These are phyloP conservation scores for Pseudochaenichthys georgianus DNA, from an alignment of 2,797 vertebrate genomes.

Conservation along the genomic window DNA sequence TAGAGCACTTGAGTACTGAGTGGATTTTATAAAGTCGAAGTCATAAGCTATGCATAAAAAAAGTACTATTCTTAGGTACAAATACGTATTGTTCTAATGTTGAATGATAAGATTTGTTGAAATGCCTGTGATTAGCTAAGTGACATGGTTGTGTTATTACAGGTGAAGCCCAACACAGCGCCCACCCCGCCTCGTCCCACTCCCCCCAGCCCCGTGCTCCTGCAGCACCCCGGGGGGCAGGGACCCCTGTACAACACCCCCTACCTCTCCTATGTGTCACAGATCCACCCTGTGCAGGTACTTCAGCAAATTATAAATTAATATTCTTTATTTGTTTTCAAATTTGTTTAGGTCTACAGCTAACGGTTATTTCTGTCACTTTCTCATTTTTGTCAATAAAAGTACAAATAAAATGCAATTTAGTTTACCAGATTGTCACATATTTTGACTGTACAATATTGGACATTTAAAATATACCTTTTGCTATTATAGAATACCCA, in stretches of 20 bases:
- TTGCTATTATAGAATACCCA: background rate
- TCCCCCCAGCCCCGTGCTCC: conserved; percentile 90
- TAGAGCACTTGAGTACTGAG: no score
- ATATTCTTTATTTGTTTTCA: background rate
- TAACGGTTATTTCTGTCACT: background rate
- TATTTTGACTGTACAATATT: background rate
- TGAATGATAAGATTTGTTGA: background rate
- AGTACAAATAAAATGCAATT: background rate
- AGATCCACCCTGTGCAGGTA: conserved; percentile 90
- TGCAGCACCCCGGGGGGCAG: conserved; percentile 88
- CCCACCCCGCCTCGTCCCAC: conserved; percentile 88
- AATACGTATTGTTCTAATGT: background rate
- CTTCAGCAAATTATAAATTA: background rate
- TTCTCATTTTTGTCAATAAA: background rate
- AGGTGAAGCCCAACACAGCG: conserved; percentile 88
- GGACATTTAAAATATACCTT: background rate
- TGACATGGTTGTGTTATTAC: conserved; percentile 18
- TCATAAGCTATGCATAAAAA: no score
- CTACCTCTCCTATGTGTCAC: conserved; percentile 91
- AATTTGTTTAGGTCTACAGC: no score
- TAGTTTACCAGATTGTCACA: background rate
- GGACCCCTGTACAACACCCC: conserved; percentile 88
- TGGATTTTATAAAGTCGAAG: no score
- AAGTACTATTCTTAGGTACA: no score
- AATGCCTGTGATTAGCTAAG: background rate